A percentile compares a stretch with the other conserved stretches of the same genome.
These are phyloP conservation scores for Maconellicoccus hirsutus DNA, from an alignment of 1,140 invertebrate species.

Conservation along the genomic window DNA sequence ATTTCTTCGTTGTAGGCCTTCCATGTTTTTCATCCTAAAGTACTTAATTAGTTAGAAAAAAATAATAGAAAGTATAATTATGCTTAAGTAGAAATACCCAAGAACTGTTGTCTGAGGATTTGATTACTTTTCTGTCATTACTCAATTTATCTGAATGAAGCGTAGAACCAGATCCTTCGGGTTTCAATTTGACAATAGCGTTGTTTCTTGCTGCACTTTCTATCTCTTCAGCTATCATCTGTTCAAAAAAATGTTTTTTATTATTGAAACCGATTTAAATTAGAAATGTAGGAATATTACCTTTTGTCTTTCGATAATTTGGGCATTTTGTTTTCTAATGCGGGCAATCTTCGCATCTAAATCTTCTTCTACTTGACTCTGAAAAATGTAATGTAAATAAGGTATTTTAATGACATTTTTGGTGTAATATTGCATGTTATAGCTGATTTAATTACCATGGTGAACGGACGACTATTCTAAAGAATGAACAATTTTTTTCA, in stretches of 20 bases:
- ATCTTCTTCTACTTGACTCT: not conserved
- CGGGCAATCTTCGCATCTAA: conserved; percentile 5
- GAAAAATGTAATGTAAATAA: not conserved
- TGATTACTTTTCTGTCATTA: not conserved
- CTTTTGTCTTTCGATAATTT: conserved; percentile 1
- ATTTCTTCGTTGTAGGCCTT: not conserved
- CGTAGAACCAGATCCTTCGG: not conserved
- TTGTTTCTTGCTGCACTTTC: not conserved
- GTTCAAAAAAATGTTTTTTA: not conserved
- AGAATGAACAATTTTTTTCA: no score
- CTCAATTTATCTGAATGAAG: not conserved
- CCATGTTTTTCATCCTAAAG: not conserved
- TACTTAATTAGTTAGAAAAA: no score
- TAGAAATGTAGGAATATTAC: not conserved
- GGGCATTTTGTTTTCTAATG: not conserved
- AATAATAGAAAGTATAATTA: no score
- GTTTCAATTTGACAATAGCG: not conserved
- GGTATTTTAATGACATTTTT: no score
- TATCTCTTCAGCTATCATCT: not conserved
- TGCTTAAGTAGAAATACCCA: no score
- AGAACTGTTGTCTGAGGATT: not conserved
- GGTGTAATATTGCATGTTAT: no score
- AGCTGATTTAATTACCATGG: no score
- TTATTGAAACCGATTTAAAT: not conserved
- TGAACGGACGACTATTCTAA: no score